phyloP scores from a whole-genome alignment of 2,797 vertebrate species.

The Microctenopoma stevenorrisi region DNA sequence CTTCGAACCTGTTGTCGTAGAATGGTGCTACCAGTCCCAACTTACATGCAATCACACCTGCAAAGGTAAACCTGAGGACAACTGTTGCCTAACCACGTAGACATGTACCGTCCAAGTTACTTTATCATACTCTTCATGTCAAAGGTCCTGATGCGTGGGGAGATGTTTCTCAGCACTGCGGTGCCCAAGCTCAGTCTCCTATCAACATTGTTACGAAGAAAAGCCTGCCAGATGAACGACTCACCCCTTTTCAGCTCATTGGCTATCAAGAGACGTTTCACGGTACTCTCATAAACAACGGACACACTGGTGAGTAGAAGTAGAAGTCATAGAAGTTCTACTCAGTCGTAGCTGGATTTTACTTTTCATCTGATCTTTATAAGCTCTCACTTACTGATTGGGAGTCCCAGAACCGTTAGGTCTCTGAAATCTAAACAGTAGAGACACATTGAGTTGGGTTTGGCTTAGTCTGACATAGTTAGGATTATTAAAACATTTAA shows the following conservation, averaged over 20 bases:
- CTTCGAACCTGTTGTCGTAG: slow-evolving; percentile 22
- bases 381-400: too few relatives aligned
- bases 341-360: too few relatives aligned
- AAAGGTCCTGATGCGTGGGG: slow-evolving; percentile 83
- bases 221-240: neutral
- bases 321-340: too few relatives aligned
- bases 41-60: slow-evolving; percentile 61
- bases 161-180: slow-evolving; percentile 27
- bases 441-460: too few relatives aligned
- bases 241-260: slow-evolving; percentile 73
- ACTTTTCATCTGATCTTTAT: too few relatives aligned
- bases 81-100: neutral
- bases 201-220: slow-evolving; percentile 84
- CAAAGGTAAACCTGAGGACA: slow-evolving; percentile 55
- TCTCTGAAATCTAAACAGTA: too few relatives aligned
- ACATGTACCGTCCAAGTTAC: neutral
- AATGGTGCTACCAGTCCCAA: slow-evolving; percentile 75
- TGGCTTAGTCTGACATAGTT: too few relatives aligned
- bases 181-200: slow-evolving; percentile 82
- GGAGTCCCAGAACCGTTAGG: too few relatives aligned
- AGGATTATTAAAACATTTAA: too few relatives aligned
- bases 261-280: slow-evolving; percentile 74
- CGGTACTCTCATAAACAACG: slow-evolving; percentile 79
- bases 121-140: neutral
- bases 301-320: slow-evolving; percentile 79